These are phyloP conservation scores for Dolichallabes microphthalmus DNA, from an alignment of 2,113 vertebrate species.

Conservation along the genomic window DNA sequence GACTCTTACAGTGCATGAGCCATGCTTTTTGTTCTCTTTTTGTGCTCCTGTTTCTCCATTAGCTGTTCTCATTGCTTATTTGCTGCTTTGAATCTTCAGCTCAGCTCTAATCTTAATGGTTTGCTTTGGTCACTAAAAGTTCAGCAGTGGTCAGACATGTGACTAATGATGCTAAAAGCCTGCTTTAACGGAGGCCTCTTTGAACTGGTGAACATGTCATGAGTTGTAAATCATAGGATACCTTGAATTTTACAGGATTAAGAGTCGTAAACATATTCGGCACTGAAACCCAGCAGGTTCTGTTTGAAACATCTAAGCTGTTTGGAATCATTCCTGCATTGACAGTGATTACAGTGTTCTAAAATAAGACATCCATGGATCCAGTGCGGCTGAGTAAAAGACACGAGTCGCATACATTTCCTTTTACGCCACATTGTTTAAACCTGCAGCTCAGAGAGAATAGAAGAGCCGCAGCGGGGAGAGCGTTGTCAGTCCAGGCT, in stretches of 20 bases:
- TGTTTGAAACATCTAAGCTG: not conserved
- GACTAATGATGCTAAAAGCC: constrained; percentile 8
- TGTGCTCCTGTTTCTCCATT: not conserved
- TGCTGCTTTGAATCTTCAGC: not conserved
- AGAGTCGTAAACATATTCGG: not conserved
- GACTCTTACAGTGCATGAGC: not conserved
- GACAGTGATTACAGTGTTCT: constrained; percentile 17
- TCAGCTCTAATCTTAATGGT: constrained; percentile 4
- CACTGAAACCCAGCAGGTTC: constrained; percentile 1
- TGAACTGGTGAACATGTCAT: constrained; percentile 11
- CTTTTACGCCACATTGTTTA: constrained; percentile 77
- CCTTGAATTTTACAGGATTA: not conserved
- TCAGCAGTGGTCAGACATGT: constrained; percentile 18
- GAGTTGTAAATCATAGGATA: not conserved
- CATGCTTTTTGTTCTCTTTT: not conserved
- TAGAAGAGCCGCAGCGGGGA: constrained; percentile 63
- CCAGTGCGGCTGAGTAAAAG: constrained; percentile 30
- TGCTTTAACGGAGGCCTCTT: not conserved
- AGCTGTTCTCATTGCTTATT: not conserved
- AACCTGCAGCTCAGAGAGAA: constrained; percentile 61
- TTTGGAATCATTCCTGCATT: constrained; percentile 4
- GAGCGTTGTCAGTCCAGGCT: constrained; percentile 67
- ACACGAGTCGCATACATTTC: constrained; percentile 71
- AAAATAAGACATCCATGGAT: constrained; percentile 30
- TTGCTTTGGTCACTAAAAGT: constrained; percentile 19